Evolutionary conservation across 2,888 invertebrate genomes (phyloP), one percentile per base, ranked within the genome.

Genomic region (Trichopria drosophilae): DNA sequence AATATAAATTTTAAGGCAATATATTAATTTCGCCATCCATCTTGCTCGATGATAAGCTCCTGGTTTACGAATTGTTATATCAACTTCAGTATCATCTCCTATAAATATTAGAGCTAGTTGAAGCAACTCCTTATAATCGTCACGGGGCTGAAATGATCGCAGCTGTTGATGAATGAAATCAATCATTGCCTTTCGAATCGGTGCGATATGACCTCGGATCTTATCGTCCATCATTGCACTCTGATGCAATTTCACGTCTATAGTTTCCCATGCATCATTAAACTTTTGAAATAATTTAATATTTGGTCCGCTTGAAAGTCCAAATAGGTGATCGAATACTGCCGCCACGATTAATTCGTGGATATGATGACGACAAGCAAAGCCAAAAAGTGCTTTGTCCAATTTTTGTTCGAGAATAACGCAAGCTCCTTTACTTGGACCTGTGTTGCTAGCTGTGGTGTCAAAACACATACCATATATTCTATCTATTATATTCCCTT

Each of bases 401-500:
- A 47, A 6, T 23, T 19, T 52, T 24, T 23, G 24, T 47, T 47
- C 42, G 22, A 52, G 37, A 23, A 52, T 34, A 13, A n/a, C 22
- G 19, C 28, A 34, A 10, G 49, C 26, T 20, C 49, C 42, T 13
- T 31, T 31, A 12, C 36, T 18, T 15, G 28, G 28, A 2, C 23
- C 41, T 7, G 18, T 49, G n/a, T 28, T 40, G 6, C 40, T 40
- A 26, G 40, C 40, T 20, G 40, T 40, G 23, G 26, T 15, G 24
- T 40, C 26, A 4, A 24, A 24, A 16, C 26, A 40, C 40, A 40
- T 40, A 10, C 24, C 22, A 40, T n/a, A 16, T 3, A 40, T 26
- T 24, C 10, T 19, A 15, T 40, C 40, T 6, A 24, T 24, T 24
- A 40, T 6, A 15, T 40, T 26, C 26, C 40, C 15, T 7, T 26